Evolutionary conservation across 2,888 invertebrate genomes (phyloP).

Genomic region (Aspidiotus destructor): DNA sequence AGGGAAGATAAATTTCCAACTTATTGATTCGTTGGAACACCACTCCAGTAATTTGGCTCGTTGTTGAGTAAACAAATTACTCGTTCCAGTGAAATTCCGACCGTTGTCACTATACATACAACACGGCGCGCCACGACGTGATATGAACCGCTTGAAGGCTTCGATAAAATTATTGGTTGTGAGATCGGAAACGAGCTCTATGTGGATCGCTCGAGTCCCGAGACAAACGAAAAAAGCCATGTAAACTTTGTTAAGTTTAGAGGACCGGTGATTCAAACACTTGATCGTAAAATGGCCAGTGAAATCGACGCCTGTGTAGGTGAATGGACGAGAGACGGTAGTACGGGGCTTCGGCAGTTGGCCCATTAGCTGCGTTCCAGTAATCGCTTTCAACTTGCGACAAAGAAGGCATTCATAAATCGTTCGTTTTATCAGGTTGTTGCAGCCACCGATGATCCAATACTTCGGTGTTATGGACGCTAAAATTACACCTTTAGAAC

Average conservation of each 20-base stretch:
- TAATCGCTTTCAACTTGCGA: background rate
- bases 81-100: slow-evolving; percentile 21
- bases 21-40: slow-evolving; percentile 34
- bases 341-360: slow-evolving; percentile 13
- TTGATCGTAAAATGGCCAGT: slow-evolving; percentile 25
- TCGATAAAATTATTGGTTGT: slow-evolving; percentile 37
- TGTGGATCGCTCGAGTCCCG: slow-evolving; percentile 37
- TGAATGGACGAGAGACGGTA: slow-evolving; percentile 8
- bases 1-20: slow-evolving; percentile 39
- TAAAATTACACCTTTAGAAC: slow-evolving; percentile 7
- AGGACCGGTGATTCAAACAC: slow-evolving; percentile 16
- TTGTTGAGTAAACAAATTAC: background rate
- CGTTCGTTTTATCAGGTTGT: slow-evolving; percentile 1
- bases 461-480: background rate
- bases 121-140: slow-evolving; percentile 36
- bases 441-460: slow-evolving; percentile 14
- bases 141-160: slow-evolving; percentile 36
- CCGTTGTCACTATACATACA: slow-evolving; percentile 28
- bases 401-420: slow-evolving; percentile 3
- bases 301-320: slow-evolving; percentile 16
- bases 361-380: slow-evolving; percentile 10
- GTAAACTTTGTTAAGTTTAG: slow-evolving; percentile 35
- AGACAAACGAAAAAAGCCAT: slow-evolving; percentile 38
- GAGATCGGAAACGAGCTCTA: slow-evolving; percentile 37
- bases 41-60: background rate